phyloP scores from a whole-genome alignment of 1,140 invertebrate genomes.

The Drosophila chauvacae region DNA sequence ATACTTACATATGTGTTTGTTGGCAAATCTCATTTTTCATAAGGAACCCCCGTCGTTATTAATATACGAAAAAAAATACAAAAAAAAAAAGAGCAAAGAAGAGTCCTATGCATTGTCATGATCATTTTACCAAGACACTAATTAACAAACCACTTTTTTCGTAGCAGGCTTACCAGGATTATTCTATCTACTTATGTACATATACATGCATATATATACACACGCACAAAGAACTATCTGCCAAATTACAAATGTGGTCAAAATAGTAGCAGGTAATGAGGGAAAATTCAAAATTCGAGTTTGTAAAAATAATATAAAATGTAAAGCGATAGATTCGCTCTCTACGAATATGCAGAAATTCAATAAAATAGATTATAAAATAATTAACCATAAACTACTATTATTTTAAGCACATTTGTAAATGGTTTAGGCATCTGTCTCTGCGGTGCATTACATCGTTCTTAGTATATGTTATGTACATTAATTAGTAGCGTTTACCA shows the following conservation, averaged over 20 bases:
- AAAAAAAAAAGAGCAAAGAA: not conserved
- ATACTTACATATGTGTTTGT: conserved; percentile 14
- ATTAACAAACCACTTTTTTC: conserved; percentile 12
- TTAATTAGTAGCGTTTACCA: conserved; percentile 6
- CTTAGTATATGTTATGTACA: conserved; percentile 12
- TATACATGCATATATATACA: conserved; percentile 5
- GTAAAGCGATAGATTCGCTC: not conserved
- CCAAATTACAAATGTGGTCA: not conserved
- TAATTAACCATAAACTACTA: not conserved
- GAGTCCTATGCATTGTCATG: not conserved
- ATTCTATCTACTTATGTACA: conserved; percentile 5
- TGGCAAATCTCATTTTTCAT: conserved; percentile 40
- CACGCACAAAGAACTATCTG: conserved; percentile 3
- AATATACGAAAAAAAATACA: not conserved
- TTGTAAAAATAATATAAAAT: not conserved
- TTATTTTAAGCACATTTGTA: conserved; percentile 8
- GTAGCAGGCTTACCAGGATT: conserved; percentile 8
- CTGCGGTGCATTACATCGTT: conserved; percentile 6
- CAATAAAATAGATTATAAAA: not conserved
- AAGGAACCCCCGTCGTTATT: conserved; percentile 17
- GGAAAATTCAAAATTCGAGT: not conserved
- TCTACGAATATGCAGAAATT: not conserved
- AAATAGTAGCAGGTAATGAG: not conserved
- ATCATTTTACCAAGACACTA: conserved; percentile 18
- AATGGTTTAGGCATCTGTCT: not conserved